Evolutionary conservation across 2,113 vertebrate genomes (phyloP), one percentile per base, ranked within the genome.

Genomic region (Sinocyclocheilus grahami): DNA sequence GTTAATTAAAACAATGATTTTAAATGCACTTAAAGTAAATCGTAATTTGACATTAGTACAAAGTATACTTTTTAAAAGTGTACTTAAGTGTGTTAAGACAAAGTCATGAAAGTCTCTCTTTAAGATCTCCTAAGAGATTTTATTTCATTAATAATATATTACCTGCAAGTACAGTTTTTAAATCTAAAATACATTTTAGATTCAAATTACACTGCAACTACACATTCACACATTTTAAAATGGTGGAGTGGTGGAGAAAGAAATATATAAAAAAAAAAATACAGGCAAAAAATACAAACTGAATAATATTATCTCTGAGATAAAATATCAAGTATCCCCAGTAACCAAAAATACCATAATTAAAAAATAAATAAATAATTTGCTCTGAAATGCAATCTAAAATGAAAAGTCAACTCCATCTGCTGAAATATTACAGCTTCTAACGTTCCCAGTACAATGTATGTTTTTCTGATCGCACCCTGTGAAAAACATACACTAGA

Each of bases 401-500:
- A 71, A 71, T 13, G 4, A 51, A 77, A 78, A 14, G 42, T 3
- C 48, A 78, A 20, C 48, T 53, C 48, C 13, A 16, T 63, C 37
- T 3, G 7, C 20, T 16, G 30, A 42, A 2, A n/a, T 20, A 37
- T 62, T 60, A 24, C 3, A 62, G 6, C 33, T n/a, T 58, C 5
- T 13, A 22, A 80, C 12, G 20, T 24, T 42, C 55, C 33, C 13
- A 9, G 55, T 46, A 42, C 42, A 80, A 78, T 80, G 33, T 80
- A 14, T 58, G 51, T 78, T 24, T 79, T 79, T 62, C 53, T 7
- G 22, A 42, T 80, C 12, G 7, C 58, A 37, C 55, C 5, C 53
- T 42, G 78, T 39, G 77, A 69, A 51, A 33, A 82, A 88, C 74
- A 81, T 62, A 79, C 22, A 51, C 60, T 48, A 20, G 39, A 48